These are phyloP conservation scores for Spilosoma lubricipeda DNA, from an alignment of 2,888 invertebrate species.

Conservation along the genomic window DNA sequence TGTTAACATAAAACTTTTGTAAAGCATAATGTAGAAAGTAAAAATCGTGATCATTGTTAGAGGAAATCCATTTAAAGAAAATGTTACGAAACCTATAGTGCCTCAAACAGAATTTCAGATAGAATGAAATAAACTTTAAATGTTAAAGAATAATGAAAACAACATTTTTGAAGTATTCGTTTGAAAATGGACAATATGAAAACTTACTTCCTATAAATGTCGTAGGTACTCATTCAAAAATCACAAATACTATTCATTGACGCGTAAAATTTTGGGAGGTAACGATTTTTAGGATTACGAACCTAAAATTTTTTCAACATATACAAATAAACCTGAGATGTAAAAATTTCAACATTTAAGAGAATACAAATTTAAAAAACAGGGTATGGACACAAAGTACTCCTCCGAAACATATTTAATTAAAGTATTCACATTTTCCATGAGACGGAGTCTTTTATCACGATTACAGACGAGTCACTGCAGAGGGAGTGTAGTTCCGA, in stretches of 20 bases:
- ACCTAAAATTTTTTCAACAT: no score
- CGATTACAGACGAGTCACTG: conserved; percentile 57
- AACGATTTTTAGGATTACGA: no score
- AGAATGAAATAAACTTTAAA: background rate
- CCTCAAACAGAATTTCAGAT: background rate
- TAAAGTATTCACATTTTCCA: conserved; percentile 4
- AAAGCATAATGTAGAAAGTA: background rate
- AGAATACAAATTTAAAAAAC: background rate
- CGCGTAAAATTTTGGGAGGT: no score
- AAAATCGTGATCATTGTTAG: background rate
- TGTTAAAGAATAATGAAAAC: no score
- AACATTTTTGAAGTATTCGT: no score
- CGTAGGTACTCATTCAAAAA: no score
- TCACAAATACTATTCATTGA: no score
- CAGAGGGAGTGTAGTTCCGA: conserved; percentile 60
- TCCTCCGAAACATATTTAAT: background rate
- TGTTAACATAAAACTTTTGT: background rate
- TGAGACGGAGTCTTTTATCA: background rate
- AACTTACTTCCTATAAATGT: no score
- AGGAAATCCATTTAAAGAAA: no score
- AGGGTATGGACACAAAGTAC: background rate
- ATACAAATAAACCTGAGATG: no score
- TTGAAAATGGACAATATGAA: no score
- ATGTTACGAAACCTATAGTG: background rate
- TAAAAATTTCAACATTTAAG: no score